These are phyloP conservation scores for Triplophysa dalaica DNA, from an alignment of 2,113 vertebrate genomes.

Conservation along the genomic window DNA sequence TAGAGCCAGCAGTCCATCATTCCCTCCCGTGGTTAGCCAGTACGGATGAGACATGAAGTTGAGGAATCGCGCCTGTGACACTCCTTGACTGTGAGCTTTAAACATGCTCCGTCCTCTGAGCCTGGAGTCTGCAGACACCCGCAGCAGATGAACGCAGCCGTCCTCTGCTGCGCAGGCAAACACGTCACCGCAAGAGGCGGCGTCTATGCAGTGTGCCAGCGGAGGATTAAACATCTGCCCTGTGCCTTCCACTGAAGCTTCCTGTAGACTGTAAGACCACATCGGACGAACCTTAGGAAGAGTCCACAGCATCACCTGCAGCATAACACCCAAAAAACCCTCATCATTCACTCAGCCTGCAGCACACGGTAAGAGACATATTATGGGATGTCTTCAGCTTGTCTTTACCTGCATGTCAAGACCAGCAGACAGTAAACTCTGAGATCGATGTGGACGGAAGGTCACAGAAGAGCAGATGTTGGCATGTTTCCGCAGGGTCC, in stretches of 20 bases:
- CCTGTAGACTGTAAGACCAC: conserved; percentile 86
- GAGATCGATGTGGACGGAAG: conserved; percentile 88
- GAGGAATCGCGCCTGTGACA: conserved; percentile 87
- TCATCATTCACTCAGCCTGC: too few species aligned
- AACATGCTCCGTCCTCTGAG: conserved; percentile 79
- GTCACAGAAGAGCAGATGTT: conserved; percentile 94
- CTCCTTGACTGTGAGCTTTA: conserved; percentile 83
- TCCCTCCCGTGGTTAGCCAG: conserved; percentile 87
- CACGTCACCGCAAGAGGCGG: conserved; percentile 84
- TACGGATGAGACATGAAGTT: conserved; percentile 76
- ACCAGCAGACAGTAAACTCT: conserved; percentile 90
- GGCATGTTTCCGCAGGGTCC: conserved; percentile 85
- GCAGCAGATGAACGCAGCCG: conserved; percentile 83
- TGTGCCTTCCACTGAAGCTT: conserved; percentile 69
- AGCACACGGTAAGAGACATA: too few species aligned
- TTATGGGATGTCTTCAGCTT: too few species aligned
- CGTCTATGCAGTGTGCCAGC: conserved; percentile 84
- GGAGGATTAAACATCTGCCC: conserved; percentile 90
- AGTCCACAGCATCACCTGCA: conserved; percentile 91
- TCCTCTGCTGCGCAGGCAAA: conserved; percentile 91
- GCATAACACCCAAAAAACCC: too few species aligned
- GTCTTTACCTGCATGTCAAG: conserved; percentile 94
- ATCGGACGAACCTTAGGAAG: conserved; percentile 89
- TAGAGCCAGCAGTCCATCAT: conserved; percentile 85
- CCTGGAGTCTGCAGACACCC: conserved; percentile 77